Evolutionary conservation across 1,140 invertebrate species (phyloP), one percentile per base, ranked within the genome.

Genomic region (Tenebrio molitor): DNA sequence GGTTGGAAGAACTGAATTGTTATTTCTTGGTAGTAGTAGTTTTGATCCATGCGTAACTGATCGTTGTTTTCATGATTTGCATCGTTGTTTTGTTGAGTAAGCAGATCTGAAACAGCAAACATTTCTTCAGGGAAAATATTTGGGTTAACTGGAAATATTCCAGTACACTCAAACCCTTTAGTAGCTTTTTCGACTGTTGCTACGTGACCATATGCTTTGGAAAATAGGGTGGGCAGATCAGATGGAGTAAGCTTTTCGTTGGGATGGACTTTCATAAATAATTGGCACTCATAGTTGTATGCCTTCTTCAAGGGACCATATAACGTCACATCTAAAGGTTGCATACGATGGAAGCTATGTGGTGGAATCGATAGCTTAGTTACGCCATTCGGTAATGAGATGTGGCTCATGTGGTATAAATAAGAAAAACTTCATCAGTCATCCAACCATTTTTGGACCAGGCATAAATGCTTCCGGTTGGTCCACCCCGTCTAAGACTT

Each of bases 221-320:
- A 81, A n/a, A 83, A 71, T 58, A 82, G 71, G 19, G 74, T 71
- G 14, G 81, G 79, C 62, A 83, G 62, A 42, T 83, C 79, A 33
- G 82, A 78, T 44, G 72, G 79, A 34, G 81, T 82, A 69, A 83
- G 81, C 66, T 79, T 82, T 74, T 74, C 36, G 44, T 33, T 33
- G 10, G 44, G 66, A 70, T 76, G 71, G 23, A 50, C 76, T 70
- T 79, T 78, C 50, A 82, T 68, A 72, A 76, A 82, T 17, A 75
- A 66, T 39, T 83, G 76, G 66, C 80, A 83, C 72, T 83, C 81
- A 70, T 79, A 76, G 70, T 81, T 80, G 65, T 83, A 86, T 16
- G 81, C 76, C 6, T 29, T 77, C 78, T 86, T 86, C 2, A 85
- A 79, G 15, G 83, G 79, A 0, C 78, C 78, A 74, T 29, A 62